Conservation (phyloP, 2,113 vertebrate genomes). For the Physeter macrocephalus region DNA sequence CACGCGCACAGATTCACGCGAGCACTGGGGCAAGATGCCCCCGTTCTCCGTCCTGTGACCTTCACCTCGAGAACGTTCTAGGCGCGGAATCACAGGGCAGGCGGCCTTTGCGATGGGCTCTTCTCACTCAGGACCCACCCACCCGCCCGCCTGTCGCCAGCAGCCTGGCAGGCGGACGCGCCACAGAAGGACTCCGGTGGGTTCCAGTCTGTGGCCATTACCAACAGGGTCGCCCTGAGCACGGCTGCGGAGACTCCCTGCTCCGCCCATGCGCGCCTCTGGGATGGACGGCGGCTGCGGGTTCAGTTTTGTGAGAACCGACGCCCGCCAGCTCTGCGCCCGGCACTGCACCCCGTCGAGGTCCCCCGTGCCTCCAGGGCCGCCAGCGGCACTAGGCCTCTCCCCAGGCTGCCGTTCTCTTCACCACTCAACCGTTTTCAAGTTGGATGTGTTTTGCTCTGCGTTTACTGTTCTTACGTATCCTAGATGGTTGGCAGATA, state of each 20-base stretch:
- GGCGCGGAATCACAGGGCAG: accelerated
- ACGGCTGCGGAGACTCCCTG: not conserved
- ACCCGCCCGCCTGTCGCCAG: not conserved
- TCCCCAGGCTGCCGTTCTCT: not conserved
- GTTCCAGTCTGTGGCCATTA: not conserved
- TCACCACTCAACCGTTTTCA: accelerated
- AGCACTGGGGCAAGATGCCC: not conserved
- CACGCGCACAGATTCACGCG: accelerated
- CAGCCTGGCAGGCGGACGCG: not conserved
- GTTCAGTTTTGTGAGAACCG: accelerated
- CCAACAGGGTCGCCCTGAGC: not conserved
- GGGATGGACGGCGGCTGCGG: not conserved
- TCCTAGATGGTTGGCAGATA: too few species aligned
- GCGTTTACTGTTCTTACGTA: too few species aligned
- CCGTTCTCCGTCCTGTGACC: accelerated
- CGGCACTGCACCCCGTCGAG: accelerated
- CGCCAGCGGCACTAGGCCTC: accelerated
- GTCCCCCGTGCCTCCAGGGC: too few species aligned
- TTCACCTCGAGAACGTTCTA: not conserved
- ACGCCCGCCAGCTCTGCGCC: not conserved
- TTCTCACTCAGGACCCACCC: not conserved
- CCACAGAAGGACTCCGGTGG: accelerated
- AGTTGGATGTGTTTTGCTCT: too few species aligned
- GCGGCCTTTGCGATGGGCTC: accelerated
- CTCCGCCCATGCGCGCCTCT: not conserved